Evolutionary conservation across 2,797 vertebrate genomes (phyloP).

Genomic region (Podarcis siculus): DNA sequence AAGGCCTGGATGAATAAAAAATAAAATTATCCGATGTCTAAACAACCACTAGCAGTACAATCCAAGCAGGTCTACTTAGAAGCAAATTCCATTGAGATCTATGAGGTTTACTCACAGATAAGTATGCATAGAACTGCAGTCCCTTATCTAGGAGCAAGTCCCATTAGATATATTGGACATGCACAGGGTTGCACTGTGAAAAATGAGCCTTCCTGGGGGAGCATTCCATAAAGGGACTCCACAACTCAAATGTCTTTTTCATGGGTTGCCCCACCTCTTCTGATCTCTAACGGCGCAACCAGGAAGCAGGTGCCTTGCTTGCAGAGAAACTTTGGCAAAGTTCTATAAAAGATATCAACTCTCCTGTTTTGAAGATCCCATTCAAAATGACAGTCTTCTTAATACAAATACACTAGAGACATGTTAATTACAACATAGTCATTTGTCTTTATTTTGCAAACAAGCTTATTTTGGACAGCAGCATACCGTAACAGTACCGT

Average conservation of each 20-base stretch:
- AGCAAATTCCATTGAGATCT: too few relatives aligned
- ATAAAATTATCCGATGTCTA: too few relatives aligned
- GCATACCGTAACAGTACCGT: not conserved
- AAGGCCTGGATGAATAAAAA: too few relatives aligned
- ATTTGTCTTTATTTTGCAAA: conserved; percentile 22
- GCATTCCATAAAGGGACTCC: not conserved
- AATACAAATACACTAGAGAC: conserved; percentile 17
- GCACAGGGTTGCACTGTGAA: not conserved
- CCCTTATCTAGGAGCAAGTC: too few relatives aligned
- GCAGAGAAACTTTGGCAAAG: not conserved
- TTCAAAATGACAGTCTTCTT: conserved; percentile 1
- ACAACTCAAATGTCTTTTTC: not conserved
- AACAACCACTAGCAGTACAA: too few relatives aligned
- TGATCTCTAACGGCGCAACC: not conserved
- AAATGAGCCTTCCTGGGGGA: not conserved
- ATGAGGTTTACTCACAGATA: too few relatives aligned
- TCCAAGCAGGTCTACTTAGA: too few relatives aligned
- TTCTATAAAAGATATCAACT: not conserved
- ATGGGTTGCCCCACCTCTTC: too few relatives aligned
- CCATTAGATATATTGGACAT: too few relatives aligned
- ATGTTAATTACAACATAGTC: not conserved
- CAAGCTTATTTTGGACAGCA: conserved; percentile 20
- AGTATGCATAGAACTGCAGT: too few relatives aligned
- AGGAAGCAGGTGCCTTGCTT: not conserved
- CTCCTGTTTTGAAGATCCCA: not conserved